Evolutionary conservation across 1,140 invertebrate species (phyloP).

Genomic region (Pantala flavescens): DNA sequence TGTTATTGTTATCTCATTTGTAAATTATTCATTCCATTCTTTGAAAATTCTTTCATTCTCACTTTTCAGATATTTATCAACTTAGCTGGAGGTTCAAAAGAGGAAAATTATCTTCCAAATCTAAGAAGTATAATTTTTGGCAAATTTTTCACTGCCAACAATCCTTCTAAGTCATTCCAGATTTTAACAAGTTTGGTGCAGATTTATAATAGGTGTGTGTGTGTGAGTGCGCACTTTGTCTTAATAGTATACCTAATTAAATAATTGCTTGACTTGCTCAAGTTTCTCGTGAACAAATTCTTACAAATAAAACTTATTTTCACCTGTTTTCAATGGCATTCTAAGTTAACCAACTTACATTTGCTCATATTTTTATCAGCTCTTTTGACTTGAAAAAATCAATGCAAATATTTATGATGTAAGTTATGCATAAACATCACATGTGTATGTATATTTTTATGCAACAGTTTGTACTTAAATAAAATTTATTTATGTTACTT

Average conservation of each 20-base stretch:
- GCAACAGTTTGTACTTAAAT: neutral
- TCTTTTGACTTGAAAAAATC: neutral
- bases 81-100: too few species aligned
- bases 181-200: neutral
- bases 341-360: neutral
- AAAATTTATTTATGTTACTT: slow-evolving; percentile 11
- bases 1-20: too few species aligned
- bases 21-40: too few species aligned
- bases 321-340: neutral
- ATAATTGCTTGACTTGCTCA: neutral
- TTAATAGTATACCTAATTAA: neutral
- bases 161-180: slow-evolving; percentile 6
- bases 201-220: neutral
- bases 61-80: too few species aligned
- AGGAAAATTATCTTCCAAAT: too few species aligned
- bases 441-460: slow-evolving; percentile 3
- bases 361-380: neutral
- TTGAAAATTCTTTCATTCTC: too few species aligned
- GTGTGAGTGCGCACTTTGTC: neutral
- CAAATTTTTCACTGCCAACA: neutral
- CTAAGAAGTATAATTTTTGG: neutral
- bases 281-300: neutral
- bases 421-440: neutral
- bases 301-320: neutral
- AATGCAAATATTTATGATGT: neutral